Evolutionary conservation across 2,797 vertebrate species (phyloP), one percentile per base, ranked within the genome.

Genomic region (Sylvilagus floridanus): DNA sequence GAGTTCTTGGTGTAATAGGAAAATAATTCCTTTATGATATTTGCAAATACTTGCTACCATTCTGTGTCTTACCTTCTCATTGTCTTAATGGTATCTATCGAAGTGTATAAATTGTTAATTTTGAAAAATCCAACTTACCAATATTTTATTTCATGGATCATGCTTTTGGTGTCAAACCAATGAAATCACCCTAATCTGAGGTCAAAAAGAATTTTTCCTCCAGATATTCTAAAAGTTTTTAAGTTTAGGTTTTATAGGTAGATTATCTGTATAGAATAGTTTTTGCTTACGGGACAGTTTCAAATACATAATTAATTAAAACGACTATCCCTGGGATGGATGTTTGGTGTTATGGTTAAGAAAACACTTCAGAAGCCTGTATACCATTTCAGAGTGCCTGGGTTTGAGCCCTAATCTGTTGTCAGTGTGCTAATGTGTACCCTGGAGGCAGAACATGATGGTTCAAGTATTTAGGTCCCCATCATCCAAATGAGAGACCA

Each of bases 181-280:
- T 77, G 10, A 81, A 93, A 62, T 84, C 2, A 7, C 35, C 17
- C 66, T 79, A 79, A 89, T 2, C 12, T 66, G 17, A 69, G 12
- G 52, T 71, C 28, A 79, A 28, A 94, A 35, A 63, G 26, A 68
- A 85, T 57, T 90, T 86, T 50, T n/a, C 21, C 21, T 24, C 24
- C 7, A 28, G 5, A 2, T 71, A 19, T 83, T 73, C 16, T 66
- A 63, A 30, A 42, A 28, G 3, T 60, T 76, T 89, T 93, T 32
- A 85, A 4, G 84, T 82, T 84, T 68, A 76, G 21, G 4, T 87
- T 91, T 88, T 79, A 89, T 0, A 62, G 62, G 89, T 83, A 90
- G 28, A 5, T 37, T 28, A 84, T 75, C 16, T 16, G 75, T 28
- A 89, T 84, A 3, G 17, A 50, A 47, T 17, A 47, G 76, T n/a